Evolutionary conservation across 1,140 invertebrate species (phyloP).

Genomic region (Psix sp.): DNA sequence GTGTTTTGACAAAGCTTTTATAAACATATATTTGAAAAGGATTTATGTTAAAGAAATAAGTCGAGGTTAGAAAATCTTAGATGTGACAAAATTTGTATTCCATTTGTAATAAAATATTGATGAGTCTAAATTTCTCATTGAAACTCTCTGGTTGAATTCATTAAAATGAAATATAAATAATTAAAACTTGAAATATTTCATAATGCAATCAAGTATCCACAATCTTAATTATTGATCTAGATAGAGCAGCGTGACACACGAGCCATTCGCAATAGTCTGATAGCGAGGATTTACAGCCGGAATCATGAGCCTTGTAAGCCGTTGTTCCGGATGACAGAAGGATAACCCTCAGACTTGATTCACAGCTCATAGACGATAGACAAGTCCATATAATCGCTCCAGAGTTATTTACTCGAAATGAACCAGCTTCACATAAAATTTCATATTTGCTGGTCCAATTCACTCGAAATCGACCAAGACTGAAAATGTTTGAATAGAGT

Average conservation of each 20-base stretch:
- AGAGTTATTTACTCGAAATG: background rate
- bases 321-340: slow-evolving; percentile 38
- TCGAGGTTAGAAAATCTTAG: too few relatives aligned
- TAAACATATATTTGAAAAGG: too few relatives aligned
- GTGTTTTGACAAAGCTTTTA: too few relatives aligned
- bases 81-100: too few relatives aligned
- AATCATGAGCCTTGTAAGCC: slow-evolving; percentile 60
- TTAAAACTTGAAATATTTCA: slow-evolving; percentile 30
- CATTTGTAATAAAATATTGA: too few relatives aligned
- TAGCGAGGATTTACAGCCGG: slow-evolving; percentile 59
- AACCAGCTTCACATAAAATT: slow-evolving; percentile 36
- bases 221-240: slow-evolving; percentile 58
- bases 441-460: slow-evolving; percentile 27
- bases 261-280: slow-evolving; percentile 31
- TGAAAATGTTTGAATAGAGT: slow-evolving; percentile 6
- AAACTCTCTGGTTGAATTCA: too few relatives aligned
- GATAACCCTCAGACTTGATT: slow-evolving; percentile 51
- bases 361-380: slow-evolving; percentile 27
- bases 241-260: slow-evolving; percentile 41
- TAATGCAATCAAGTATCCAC: slow-evolving; percentile 33
- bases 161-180: too few relatives aligned
- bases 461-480: slow-evolving; percentile 25
- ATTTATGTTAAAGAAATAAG: too few relatives aligned
- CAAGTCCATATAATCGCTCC: background rate
- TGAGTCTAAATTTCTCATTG: too few relatives aligned